Percentiles rank a stretch among this genome's conserved stretches.
These are phyloP conservation scores for Temnopleurus reevesii DNA, from an alignment of 53 echinoderm and acorn worm species.

Conservation along the genomic window DNA sequence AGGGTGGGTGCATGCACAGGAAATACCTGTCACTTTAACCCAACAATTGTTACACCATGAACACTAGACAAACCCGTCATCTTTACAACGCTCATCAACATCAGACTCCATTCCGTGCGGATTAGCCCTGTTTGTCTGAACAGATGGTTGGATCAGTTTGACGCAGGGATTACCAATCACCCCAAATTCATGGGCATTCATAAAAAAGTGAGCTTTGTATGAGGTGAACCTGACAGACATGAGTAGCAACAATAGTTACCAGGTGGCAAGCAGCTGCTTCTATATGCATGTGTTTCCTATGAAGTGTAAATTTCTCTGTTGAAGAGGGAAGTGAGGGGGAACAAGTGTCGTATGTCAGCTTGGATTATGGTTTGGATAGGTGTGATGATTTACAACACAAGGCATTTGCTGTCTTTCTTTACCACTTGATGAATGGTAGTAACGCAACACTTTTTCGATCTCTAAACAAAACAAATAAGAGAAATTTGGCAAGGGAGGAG, in stretches of 20 bases:
- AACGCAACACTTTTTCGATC: not conserved
- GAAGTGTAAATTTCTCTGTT: not conserved
- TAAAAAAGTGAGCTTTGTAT: not conserved
- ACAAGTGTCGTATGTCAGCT: not conserved
- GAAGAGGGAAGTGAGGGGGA: not conserved
- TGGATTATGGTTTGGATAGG: not conserved
- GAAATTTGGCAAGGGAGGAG: not conserved
- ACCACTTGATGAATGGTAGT: not conserved
- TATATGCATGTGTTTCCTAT: not conserved
- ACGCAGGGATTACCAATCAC: not conserved
- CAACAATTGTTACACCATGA: conserved; percentile 26
- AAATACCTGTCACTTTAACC: conserved; percentile 18
- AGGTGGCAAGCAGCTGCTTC: not conserved
- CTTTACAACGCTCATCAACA: not conserved
- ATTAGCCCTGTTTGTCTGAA: not conserved
- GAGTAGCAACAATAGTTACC: not conserved
- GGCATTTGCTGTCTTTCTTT: not conserved
- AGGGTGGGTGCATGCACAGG: conserved; percentile 23
- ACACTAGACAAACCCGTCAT: not conserved
- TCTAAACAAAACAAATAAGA: not conserved
- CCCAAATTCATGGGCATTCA: conserved; percentile 20
- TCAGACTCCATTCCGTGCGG: not conserved
- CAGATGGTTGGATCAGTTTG: not conserved
- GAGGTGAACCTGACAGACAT: conserved; percentile 6
- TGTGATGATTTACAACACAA: conserved; percentile 4